Evolutionary conservation across 2,113 vertebrate species (phyloP).

Genomic region (Psilopogon haemacephalus): DNA sequence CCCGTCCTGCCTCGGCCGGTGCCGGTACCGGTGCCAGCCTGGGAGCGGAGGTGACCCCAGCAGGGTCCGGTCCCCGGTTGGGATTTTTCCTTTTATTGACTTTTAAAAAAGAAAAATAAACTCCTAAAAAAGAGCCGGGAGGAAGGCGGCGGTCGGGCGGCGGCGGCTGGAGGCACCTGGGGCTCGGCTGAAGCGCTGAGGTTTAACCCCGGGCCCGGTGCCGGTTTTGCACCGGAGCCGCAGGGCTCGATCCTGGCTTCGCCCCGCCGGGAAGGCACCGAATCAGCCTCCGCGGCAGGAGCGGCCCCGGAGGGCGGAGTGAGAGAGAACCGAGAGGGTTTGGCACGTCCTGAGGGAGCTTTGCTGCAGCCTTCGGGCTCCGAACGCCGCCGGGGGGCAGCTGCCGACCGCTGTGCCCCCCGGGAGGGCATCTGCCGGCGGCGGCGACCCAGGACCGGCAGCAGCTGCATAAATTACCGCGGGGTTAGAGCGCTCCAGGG

Average conservation of each 20-base stretch:
- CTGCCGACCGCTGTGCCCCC: background rate
- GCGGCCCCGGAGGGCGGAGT: rapidly evolving
- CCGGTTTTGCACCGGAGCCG: background rate
- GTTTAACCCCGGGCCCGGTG: background rate
- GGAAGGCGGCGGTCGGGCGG: no score
- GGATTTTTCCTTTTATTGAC: no score
- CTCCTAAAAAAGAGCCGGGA: background rate
- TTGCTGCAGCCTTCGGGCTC: background rate
- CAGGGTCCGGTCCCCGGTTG: no score
- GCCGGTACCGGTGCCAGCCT: no score
- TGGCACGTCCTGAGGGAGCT: background rate
- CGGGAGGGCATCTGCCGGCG: background rate
- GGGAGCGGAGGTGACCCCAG: no score
- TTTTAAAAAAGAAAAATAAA: no score
- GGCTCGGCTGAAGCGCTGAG: rapidly evolving
- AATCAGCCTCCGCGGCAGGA: background rate
- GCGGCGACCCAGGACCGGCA: no score
- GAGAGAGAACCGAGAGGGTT: background rate
- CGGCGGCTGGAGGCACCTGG: background rate
- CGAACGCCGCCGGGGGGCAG: background rate
- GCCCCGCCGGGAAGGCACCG: background rate
- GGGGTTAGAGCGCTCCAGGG: background rate
- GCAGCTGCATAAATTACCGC: slow-evolving; percentile 42
- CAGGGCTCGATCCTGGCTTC: background rate
- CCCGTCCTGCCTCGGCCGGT: no score